Conservation (phyloP, 1,140 invertebrate species). For the Platorchestia sp. region DNA sequence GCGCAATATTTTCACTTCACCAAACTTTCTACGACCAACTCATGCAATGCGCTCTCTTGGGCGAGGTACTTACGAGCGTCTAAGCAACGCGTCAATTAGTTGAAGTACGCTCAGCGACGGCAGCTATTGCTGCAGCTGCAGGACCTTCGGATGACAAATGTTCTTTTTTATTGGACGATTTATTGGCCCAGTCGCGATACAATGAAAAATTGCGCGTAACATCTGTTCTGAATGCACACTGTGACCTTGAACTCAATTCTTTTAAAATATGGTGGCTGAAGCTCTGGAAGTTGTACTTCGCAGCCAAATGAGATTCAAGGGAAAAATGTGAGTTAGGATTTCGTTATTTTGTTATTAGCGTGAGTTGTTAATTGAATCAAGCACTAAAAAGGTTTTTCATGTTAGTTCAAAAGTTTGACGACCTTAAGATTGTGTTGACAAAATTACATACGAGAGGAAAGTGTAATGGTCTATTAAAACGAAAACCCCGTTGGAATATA, state of each 20-base stretch:
- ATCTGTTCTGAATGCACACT: not conserved
- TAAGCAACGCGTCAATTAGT: not conserved
- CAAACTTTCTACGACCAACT: not conserved
- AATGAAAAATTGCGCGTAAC: not conserved
- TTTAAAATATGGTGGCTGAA: not conserved
- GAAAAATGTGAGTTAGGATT: not conserved
- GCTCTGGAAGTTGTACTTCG: not conserved
- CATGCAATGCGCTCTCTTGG: not conserved
- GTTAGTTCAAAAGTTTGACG: no score
- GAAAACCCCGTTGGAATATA: not conserved
- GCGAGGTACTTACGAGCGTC: not conserved
- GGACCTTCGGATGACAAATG: not conserved
- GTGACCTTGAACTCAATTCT: not conserved
- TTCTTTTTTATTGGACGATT: conserved; percentile 29
- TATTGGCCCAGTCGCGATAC: conserved; percentile 16
- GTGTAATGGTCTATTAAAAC: not conserved
- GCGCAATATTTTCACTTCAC: not conserved
- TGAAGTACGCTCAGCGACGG: not conserved
- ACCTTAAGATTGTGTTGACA: no score
- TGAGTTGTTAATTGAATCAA: not conserved
- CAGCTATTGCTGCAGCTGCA: not conserved
- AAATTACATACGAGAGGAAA: no score
- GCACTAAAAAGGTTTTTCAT: no score
- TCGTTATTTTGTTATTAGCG: not conserved
- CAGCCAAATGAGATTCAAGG: not conserved